Evolutionary conservation across 2,888 invertebrate species (phyloP), one percentile per base, ranked within the genome.

Genomic region (Phragmatobia fuliginosa): DNA sequence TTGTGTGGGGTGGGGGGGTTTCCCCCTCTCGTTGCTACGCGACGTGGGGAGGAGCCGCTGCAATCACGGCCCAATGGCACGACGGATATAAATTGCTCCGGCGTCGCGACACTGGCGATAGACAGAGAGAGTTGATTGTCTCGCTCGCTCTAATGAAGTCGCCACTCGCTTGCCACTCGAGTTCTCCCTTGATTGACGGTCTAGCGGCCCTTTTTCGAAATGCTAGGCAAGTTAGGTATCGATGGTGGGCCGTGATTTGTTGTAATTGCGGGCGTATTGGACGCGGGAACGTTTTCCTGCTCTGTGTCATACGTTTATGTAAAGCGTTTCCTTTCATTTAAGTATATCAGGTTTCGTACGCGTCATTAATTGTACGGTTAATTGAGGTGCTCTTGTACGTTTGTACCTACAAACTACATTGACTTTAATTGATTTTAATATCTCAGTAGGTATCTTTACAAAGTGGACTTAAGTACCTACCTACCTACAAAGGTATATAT

Each of bases 21-120:
- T 64, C 75, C 81, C 81, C 95, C 93, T 91, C 89, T 91, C 94
- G 96, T 96, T 94, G 95, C 96, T 94, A 96, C 92, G 96, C 92
- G 95, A 96, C 96, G 96, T 95, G 95, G 96, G 96, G 96, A 95
- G 96, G 95, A 95, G 96, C 90, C 94, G 91, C 94, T 88, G 91
- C 93, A 95, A 95, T 95, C 95, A 94, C 95, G 93, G 95, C 94
- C 94, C 95, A 95, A 95, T 95, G 89, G 95, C 93, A 92, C 94
- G 95, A 94, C 95, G 94, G 95, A 94, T 95, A 95, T 95, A 95
- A 95, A 95, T 95, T 95, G 95, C 92, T 94, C 92, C 89, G 88
- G 89, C 90, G 90, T 89, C 92, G 93, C 92, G 93, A 94, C 94
- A 91, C 88, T 91, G 87, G 85, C 80, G 93, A 82, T 79, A 75